Evolutionary conservation across 2,888 invertebrate species (phyloP).

Genomic region (Electrophaes corylata): DNA sequence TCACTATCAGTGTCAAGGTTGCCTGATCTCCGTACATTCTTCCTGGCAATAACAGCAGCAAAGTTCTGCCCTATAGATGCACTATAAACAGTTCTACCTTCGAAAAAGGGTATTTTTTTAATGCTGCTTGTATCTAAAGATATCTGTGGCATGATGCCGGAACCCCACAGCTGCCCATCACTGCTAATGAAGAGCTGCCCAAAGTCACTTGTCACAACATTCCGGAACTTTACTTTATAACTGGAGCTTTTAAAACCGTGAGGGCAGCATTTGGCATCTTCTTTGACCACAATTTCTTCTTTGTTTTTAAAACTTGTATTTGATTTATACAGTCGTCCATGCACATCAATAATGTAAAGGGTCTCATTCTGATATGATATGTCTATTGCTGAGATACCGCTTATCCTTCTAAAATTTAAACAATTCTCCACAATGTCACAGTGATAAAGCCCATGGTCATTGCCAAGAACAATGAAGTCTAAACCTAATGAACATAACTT

Average conservation of each 20-base stretch:
- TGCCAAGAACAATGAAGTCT: constrained; percentile 74
- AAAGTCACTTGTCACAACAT: constrained; percentile 85
- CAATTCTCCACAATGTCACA: constrained; percentile 69
- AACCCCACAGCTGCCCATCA: constrained; percentile 88
- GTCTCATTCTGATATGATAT: constrained; percentile 85
- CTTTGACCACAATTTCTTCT: constrained; percentile 86
- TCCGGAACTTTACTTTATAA: constrained; percentile 85
- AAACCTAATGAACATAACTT: constrained; percentile 69
- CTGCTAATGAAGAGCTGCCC: constrained; percentile 87
- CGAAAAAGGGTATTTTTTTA: constrained; percentile 87
- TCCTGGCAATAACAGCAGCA: constrained; percentile 89
- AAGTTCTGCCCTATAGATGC: constrained; percentile 91
- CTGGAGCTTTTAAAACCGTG: constrained; percentile 87
- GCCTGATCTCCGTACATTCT: constrained; percentile 77
- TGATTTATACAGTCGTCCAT: constrained; percentile 85
- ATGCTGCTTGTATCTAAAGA: constrained; percentile 84
- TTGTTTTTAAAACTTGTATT: constrained; percentile 81
- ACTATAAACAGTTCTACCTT: constrained; percentile 87
- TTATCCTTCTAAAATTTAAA: constrained; percentile 74
- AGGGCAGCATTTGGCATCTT: constrained; percentile 86
- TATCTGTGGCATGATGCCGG: constrained; percentile 87
- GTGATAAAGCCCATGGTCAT: constrained; percentile 75
- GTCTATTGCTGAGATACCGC: constrained; percentile 84
- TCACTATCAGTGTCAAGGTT: constrained; percentile 86
- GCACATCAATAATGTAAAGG: constrained; percentile 85